Base-by-base conservation (phyloP, 1,140 invertebrate species). In the Drosophila subobscura region DNA sequence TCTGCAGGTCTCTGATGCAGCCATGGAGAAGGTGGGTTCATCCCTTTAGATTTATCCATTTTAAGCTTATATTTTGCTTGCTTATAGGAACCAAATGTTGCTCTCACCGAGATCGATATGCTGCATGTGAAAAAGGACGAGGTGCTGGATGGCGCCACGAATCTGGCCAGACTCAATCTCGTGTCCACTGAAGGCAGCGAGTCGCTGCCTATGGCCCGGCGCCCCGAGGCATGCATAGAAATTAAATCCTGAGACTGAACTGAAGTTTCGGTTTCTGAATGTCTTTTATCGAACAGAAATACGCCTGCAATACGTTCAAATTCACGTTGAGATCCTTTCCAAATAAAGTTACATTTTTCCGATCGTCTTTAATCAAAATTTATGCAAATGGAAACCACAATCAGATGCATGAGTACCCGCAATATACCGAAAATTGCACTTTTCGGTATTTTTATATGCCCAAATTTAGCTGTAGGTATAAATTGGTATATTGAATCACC, bases 1-100 rank as follows among this genome's bases (percentile, higher is more conserved):
- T 91, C 92, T 97, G 67, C 94, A 94, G 72, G 93, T 94, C 14
- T 92, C 94, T 10, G 92, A 93, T 29, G 88, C 90, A 23, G 90
- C 90, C 25, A 75, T 91, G 72, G 89, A 90, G 53, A 91, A 91
- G 72, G 90, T 91, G 51, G 58, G 40, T 27, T 45, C 7, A 4
- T 27, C 6, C 16, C 23, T 12, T 44, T 46, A 46, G 42, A 23
- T 54, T 40, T 64, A n/a, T 10, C 20, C 20, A 8, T 29, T 55
- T 8, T 56, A 8, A 40, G 37, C 42, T 42, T 49, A 45, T 22
- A 46, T 41, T 52, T 25, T 59, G 40, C n/a, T 25, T 8, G 2
- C 10, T 63, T 49, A 3, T 45, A 91, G 90, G 90, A 91, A 73
- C 90, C 90, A 4, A 88, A 91, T 71, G 77, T 90, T 3, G 73